Percentiles rank a stretch among this genome's conserved stretches.
These are phyloP conservation scores for Elgaria multicarinata DNA, from an alignment of 2,113 vertebrate species.

Conservation along the genomic window DNA sequence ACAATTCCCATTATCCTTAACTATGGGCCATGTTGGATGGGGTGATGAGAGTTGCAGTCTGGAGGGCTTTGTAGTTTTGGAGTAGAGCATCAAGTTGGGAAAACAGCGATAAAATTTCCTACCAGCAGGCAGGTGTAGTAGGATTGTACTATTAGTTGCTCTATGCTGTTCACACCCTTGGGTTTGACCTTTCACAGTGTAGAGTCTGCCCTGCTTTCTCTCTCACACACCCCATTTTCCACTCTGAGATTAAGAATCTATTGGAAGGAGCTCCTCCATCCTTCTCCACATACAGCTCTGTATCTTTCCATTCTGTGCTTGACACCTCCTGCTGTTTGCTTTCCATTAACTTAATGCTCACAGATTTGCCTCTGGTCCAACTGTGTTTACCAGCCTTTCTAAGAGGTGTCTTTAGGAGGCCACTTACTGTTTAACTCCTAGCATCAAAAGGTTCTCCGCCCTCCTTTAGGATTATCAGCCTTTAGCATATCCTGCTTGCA, in stretches of 20 bases:
- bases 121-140: too few species aligned
- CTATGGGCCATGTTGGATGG: too few species aligned
- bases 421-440: conserved; percentile 64
- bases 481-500: conserved; percentile 37
- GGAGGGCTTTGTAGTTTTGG: too few species aligned
- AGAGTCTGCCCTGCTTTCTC: not conserved
- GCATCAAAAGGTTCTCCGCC: conserved; percentile 52
- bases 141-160: not conserved
- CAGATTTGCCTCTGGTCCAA: conserved; percentile 16
- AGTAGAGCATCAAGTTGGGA: too few species aligned
- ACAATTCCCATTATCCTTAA: too few species aligned
- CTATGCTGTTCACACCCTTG: too few species aligned
- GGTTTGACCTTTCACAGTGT: not conserved
- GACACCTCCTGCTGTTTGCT: not conserved
- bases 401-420: conserved; percentile 47
- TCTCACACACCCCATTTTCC: not conserved
- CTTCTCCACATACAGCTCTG: not conserved
- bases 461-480: conserved; percentile 21
- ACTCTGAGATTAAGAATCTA: not conserved
- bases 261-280: not conserved
- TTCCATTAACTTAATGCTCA: conserved; percentile 19
- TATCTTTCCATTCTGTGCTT: not conserved
- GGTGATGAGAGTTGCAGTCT: too few species aligned
- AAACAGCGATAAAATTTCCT: too few species aligned
- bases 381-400: conserved; percentile 62